Base-by-base conservation (phyloP, 2,113 vertebrate species). In the Eonycteris spelaea region DNA sequence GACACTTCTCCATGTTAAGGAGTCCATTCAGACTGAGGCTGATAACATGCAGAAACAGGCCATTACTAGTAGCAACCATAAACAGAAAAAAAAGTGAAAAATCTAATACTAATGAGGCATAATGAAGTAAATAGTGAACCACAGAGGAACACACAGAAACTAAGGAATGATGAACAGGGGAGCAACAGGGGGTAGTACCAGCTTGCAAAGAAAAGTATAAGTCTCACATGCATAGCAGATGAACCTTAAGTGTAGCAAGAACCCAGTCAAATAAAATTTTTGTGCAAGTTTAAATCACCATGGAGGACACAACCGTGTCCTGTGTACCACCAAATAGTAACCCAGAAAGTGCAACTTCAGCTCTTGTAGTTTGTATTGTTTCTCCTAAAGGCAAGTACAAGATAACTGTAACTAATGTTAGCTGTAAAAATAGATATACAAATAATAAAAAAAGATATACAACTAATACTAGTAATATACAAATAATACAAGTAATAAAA, bases 141-240 rank as follows among this genome's bases (percentile, higher is more conserved):
- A 33, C 22, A 21, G 45, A 82, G 55, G 11, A 73, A 19, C 22
- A 33, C 3, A 22, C 30, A 30, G 6, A 14, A 45, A 40, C 4
- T 22, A 14, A 83, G 71, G 14, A 28, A 28, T 0, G 1, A 38
- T 2, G 55, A 79, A 51, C 48, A 7, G 0, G 1, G 30, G 28
- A 10, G n/a, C 6, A 38, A 28, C 7, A 45, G n/a, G 0, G 28
- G 38, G 24, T 21, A 15, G 24, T 5, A 30, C 18, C 57, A 48
- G 33, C 33, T 40, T 53, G 28, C 21, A 70, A 61, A 22, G 57
- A 45, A 35, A 89, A 78, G 14, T 35, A 35, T 24, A 4, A 87
- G 18, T 13, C 30, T 48, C 35, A 73, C 7, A 18, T 22, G 65
- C 77, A 73, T 2, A 45, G 59, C 43, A 91, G 73, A 8, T 24